Base-by-base conservation (phyloP, 2,113 vertebrate species). In the Chionis minor region DNA sequence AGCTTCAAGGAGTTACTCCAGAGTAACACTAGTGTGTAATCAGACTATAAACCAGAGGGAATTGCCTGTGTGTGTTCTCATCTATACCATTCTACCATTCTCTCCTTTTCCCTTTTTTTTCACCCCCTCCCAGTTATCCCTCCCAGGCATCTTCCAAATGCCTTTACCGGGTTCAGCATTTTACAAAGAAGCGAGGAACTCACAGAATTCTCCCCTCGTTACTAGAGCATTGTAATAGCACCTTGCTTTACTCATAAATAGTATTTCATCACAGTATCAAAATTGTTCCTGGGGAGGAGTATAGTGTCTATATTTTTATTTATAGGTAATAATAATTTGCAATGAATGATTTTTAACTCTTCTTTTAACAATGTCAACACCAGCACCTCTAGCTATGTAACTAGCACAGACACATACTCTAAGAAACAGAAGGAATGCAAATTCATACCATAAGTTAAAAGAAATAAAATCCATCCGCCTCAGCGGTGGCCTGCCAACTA, bases 1-100 rank as follows among this genome's bases (percentile, higher is more conserved):
- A 91, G 73, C 52, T 84, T 92, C 77, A 63, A 91, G 86, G 91
- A 88, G 72, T 93, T 91, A 94, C 86, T 78, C 88, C 92, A 74
- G 90, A 95, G 88, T 94, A 84, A 89, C 51, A 18, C 56, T 61
- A 51, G 49, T 73, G 49, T 81, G 90, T 67, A 81, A 84, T 75
- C n/a, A n/a, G 86, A 95, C 89, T 82, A 75, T 3, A 89, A 93
- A 89, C 91, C 88, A 69, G 47, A 35, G 75, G 71, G 88, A 90
- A 91, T 24, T 88, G 67, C 73, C 85, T 83, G 5, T 51, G 66
- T 59, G 63, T 72, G 70, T 71, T 93, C 86, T 67, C 72, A 66
- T 90, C 54, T 40, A n/a, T 22, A 77, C 32, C 65, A 42, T 65
- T 88, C 67, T 24, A 14, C 35, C 52, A 22, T 30, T 21, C 73